These are phyloP conservation scores for Andrena camellia DNA, from an alignment of 2,888 invertebrate species.

Conservation along the genomic window DNA sequence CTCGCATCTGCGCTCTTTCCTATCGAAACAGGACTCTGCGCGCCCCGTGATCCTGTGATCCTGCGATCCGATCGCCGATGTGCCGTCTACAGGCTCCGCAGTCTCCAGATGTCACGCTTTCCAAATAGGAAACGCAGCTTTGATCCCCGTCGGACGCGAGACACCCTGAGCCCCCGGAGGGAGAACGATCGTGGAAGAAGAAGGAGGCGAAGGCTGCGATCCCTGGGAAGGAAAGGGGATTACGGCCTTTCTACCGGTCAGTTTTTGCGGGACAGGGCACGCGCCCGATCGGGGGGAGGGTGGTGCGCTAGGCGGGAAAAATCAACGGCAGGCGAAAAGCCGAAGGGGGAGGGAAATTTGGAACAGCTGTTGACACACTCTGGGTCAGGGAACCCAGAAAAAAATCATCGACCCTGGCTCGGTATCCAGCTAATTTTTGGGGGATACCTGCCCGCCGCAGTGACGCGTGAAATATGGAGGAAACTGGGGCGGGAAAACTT, in stretches of 20 bases:
- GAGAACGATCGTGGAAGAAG: slow-evolving; percentile 16
- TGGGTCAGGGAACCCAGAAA: slow-evolving; percentile 21
- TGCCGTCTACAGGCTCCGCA: slow-evolving; percentile 8
- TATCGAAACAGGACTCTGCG: slow-evolving; percentile 49
- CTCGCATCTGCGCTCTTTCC: slow-evolving; percentile 73
- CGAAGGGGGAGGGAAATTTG: slow-evolving; percentile 47
- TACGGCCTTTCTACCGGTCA: slow-evolving; percentile 52
- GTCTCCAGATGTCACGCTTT: slow-evolving; percentile 65
- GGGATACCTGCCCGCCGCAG: slow-evolving; percentile 45
- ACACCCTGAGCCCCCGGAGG: slow-evolving; percentile 1
- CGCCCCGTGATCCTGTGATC: slow-evolving; percentile 50
- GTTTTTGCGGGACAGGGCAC: slow-evolving; percentile 53
- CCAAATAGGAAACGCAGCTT: slow-evolving; percentile 32
- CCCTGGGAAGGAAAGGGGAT: slow-evolving; percentile 33
- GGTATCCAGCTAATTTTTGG: slow-evolving; percentile 60
- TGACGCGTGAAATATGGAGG: slow-evolving; percentile 48
- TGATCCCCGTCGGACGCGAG: neutral
- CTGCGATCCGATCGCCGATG: slow-evolving; percentile 40
- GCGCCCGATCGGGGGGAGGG: slow-evolving; percentile 32
- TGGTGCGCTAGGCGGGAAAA: slow-evolving; percentile 51
- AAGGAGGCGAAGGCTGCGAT: slow-evolving; percentile 33
- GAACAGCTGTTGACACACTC: slow-evolving; percentile 68
- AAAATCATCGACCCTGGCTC: slow-evolving; percentile 41
- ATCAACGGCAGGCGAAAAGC: slow-evolving; percentile 46
- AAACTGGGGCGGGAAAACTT: slow-evolving; percentile 8